A percentile compares a stretch with the other conserved stretches of the same genome.
These are phyloP conservation scores for Synergus gifuensis DNA, from an alignment of 2,888 invertebrate species.

Conservation along the genomic window DNA sequence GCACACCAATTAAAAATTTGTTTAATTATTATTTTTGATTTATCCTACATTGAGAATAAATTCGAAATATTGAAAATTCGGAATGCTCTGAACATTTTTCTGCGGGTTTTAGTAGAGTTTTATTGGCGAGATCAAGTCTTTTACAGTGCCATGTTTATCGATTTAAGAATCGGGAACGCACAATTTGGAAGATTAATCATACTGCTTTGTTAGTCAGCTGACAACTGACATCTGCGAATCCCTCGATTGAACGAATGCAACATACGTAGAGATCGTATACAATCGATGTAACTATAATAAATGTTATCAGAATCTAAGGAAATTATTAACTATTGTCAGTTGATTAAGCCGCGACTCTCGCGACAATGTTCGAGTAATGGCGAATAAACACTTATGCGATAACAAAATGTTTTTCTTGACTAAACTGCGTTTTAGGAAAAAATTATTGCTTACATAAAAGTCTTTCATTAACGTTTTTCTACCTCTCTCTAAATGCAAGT, in stretches of 20 bases:
- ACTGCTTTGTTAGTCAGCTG: slow-evolving; percentile 42
- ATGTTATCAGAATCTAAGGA: slow-evolving; percentile 70
- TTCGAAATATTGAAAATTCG: neutral
- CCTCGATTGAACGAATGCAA: slow-evolving; percentile 40
- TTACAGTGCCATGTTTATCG: slow-evolving; percentile 54
- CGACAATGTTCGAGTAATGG: slow-evolving; percentile 68
- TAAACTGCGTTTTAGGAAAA: neutral
- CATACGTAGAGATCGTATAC: slow-evolving; percentile 59
- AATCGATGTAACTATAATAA: slow-evolving; percentile 69
- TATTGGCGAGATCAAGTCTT: slow-evolving; percentile 37
- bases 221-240: neutral
- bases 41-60: neutral
- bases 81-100: neutral
- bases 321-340: slow-evolving; percentile 72
- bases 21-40: neutral
- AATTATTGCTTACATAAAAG: neutral
- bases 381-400: slow-evolving; percentile 66
- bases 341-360: slow-evolving; percentile 62
- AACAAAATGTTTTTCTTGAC: slow-evolving; percentile 4
- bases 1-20: neutral
- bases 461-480: neutral
- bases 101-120: neutral
- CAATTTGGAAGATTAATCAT: slow-evolving; percentile 42
- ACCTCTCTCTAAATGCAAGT: neutral
- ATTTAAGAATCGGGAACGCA: slow-evolving; percentile 41